Conservation (phyloP, 1,140 invertebrate genomes). For the Diuraphis noxia region DNA sequence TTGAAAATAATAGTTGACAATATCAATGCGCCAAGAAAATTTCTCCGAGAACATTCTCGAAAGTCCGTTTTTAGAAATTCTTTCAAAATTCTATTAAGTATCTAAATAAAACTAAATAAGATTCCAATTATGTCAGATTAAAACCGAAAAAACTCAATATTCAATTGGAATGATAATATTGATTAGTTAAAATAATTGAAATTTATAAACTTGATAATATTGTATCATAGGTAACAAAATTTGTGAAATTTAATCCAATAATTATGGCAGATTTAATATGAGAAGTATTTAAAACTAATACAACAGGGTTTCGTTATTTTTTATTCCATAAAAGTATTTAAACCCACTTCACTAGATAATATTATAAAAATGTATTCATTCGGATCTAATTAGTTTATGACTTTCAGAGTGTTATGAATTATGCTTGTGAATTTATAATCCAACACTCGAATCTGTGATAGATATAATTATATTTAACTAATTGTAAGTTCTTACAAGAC, state of each 20-base stretch:
- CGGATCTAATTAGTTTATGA: too few species aligned
- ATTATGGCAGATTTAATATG: too few species aligned
- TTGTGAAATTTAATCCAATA: too few species aligned
- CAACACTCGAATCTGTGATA: not conserved
- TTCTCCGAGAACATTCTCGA: not conserved
- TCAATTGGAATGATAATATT: too few species aligned
- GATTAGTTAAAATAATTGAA: too few species aligned
- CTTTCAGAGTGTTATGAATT: too few species aligned
- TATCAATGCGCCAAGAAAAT: not conserved
- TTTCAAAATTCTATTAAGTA: not conserved
- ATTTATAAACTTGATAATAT: too few species aligned
- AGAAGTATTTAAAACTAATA: too few species aligned
- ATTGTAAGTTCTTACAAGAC: not conserved
- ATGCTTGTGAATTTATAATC: not conserved
- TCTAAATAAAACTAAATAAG: not conserved
- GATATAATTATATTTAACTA: not conserved
- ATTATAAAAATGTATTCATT: not conserved
- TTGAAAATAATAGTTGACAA: not conserved
- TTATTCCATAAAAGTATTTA: too few species aligned
- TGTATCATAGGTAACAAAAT: too few species aligned
- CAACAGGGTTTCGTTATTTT: too few species aligned
- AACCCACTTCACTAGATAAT: not conserved
- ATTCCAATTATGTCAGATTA: not conserved
- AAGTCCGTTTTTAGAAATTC: not conserved
- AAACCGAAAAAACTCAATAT: too few species aligned